Evolutionary conservation across 2,797 vertebrate species (phyloP).

Genomic region (Sebastes taczanowskii): DNA sequence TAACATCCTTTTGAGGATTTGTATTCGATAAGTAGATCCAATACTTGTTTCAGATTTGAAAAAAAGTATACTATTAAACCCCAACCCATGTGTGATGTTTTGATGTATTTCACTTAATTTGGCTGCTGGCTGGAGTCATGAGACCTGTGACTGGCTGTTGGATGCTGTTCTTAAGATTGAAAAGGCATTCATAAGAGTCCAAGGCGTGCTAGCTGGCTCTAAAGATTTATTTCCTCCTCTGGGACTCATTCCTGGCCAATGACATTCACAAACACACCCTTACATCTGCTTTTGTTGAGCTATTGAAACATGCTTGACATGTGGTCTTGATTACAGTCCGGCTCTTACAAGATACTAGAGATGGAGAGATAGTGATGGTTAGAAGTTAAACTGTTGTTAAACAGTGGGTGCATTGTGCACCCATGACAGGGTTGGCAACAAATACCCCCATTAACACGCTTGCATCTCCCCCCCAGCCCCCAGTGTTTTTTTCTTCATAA

Average conservation of each 20-base stretch:
- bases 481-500: slow-evolving; percentile 10
- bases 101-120: slow-evolving; percentile 23
- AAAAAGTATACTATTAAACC: background rate
- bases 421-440: slow-evolving; percentile 13
- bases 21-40: background rate
- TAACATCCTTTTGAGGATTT: background rate
- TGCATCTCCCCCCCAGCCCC: background rate
- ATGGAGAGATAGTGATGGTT: background rate
- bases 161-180: slow-evolving; percentile 58
- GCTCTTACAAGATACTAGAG: background rate
- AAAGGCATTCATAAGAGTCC: slow-evolving; percentile 59
- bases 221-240: slow-evolving; percentile 2
- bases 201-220: slow-evolving; percentile 42
- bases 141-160: slow-evolving; percentile 50
- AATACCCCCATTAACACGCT: slow-evolving; percentile 21
- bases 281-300: background rate
- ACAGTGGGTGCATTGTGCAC: slow-evolving; percentile 63
- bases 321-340: slow-evolving; percentile 9
- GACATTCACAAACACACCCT: slow-evolving; percentile 6
- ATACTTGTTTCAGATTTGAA: background rate
- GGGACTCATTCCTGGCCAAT: slow-evolving; percentile 18
- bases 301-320: slow-evolving; percentile 1
- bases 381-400: slow-evolving; percentile 1
- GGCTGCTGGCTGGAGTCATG: slow-evolving; percentile 50
- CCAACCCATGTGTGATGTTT: slow-evolving; percentile 22